Conservation (phyloP, 1,140 invertebrate genomes). For the Trachymyrmex septentrionalis region DNA sequence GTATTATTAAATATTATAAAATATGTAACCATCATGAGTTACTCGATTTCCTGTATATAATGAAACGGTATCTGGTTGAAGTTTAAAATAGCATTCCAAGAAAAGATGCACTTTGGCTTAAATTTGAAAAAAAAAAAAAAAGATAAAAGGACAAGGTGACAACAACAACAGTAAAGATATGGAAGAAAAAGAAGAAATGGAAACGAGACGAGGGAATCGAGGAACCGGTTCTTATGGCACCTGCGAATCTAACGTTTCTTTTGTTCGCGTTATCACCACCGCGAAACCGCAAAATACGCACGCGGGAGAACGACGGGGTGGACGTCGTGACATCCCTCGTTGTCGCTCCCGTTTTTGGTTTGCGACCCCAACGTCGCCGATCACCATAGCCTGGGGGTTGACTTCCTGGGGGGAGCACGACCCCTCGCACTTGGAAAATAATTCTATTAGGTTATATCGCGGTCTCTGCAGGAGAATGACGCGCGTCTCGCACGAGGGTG, state of each 20-base stretch:
- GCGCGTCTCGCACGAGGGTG: conserved; percentile 71
- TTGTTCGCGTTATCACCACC: conserved; percentile 66
- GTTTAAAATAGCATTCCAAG: neutral
- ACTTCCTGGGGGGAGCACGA: conserved; percentile 80
- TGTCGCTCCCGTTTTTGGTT: conserved; percentile 62
- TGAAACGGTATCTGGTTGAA: neutral
- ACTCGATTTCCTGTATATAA: neutral
- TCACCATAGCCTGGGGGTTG: conserved; percentile 52
- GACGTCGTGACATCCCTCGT: conserved; percentile 69
- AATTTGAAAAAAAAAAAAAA: neutral
- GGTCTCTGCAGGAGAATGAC: conserved; percentile 79
- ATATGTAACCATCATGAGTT: neutral
- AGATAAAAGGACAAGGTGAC: conserved; percentile 3
- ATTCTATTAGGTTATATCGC: conserved; percentile 85
- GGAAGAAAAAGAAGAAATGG: conserved; percentile 15
- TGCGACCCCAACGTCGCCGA: conserved; percentile 78
- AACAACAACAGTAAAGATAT: conserved; percentile 35
- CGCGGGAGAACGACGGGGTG: conserved; percentile 25
- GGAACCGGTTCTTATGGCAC: conserved; percentile 54
- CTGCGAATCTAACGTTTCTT: conserved; percentile 51
- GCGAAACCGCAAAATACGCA: conserved; percentile 72
- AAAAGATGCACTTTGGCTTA: neutral
- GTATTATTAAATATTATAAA: neutral
- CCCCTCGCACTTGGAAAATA: conserved; percentile 83
- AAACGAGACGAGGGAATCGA: conserved; percentile 37